Conservation (phyloP, 1,140 invertebrate genomes). For the Vanessa atalanta region DNA sequence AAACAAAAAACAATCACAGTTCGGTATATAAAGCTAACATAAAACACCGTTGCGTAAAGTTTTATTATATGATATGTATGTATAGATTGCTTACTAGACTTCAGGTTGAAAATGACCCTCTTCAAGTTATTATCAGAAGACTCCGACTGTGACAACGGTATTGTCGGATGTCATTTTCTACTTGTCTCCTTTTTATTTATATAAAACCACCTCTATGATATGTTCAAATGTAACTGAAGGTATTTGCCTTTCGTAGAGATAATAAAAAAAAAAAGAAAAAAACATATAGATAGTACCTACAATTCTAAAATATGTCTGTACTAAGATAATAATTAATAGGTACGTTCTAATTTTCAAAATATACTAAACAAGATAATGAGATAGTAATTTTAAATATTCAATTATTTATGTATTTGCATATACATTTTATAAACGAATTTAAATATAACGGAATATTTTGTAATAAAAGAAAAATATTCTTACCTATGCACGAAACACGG, state of each 20-base stretch:
- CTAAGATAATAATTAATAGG: too few relatives aligned
- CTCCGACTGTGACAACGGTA: constrained; percentile 32
- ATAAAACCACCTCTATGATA: background rate
- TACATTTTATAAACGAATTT: background rate
- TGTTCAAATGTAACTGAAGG: background rate
- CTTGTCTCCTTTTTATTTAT: constrained; percentile 21
- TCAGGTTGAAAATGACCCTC: constrained; percentile 35
- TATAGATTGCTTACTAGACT: background rate
- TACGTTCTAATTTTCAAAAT: too few relatives aligned
- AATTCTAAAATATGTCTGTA: too few relatives aligned
- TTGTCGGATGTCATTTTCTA: constrained; percentile 32
- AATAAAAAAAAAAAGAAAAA: too few relatives aligned
- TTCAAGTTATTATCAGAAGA: constrained; percentile 33
- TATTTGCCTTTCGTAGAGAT: background rate
- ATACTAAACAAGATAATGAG: too few relatives aligned
- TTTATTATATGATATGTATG: background rate
- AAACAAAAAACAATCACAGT: too few relatives aligned
- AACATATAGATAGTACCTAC: too few relatives aligned
- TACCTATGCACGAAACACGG: constrained; percentile 57
- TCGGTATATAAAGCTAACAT: too few relatives aligned
- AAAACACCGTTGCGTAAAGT: background rate
- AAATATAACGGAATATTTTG: background rate
- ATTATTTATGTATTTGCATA: too few relatives aligned
- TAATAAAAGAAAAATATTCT: constrained; percentile 30
- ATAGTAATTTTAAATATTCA: too few relatives aligned